Percentiles rank a stretch among this genome's conserved stretches.
These are phyloP conservation scores for Rhincodon typus DNA, from an alignment of 2,797 vertebrate species.

Conservation along the genomic window DNA sequence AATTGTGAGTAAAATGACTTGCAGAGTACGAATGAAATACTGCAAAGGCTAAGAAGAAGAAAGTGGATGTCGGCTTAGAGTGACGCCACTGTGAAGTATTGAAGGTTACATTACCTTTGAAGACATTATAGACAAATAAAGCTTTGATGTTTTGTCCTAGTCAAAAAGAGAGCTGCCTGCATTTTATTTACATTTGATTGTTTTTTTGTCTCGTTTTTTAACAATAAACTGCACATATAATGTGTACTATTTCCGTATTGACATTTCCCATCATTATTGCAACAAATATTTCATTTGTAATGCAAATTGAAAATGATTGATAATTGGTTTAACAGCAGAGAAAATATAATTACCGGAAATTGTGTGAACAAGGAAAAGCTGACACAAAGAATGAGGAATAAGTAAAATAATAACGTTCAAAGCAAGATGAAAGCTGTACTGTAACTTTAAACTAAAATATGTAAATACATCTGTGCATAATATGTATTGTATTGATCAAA, in stretches of 20 bases:
- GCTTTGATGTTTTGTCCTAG: constrained; percentile 23
- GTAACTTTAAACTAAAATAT: background rate
- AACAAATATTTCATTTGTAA: background rate
- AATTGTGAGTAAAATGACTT: background rate
- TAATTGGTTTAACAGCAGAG: background rate
- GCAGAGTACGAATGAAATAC: background rate
- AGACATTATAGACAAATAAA: background rate
- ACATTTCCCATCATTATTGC: background rate
- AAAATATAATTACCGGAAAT: background rate
- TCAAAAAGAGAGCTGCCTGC: background rate
- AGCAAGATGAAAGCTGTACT: background rate
- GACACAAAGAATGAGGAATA: background rate
- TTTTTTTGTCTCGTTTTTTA: background rate
- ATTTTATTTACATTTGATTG: constrained; percentile 19
- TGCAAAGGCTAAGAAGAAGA: constrained; percentile 5
- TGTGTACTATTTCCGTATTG: background rate
- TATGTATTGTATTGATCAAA: background rate
- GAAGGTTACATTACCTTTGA: constrained; percentile 34
- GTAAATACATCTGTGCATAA: background rate
- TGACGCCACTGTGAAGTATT: constrained; percentile 16
- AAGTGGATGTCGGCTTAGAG: constrained; percentile 9
- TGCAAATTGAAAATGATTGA: background rate
- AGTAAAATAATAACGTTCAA: background rate
- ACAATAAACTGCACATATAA: background rate
- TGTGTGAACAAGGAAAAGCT: background rate